Base-by-base conservation (phyloP, 1,140 invertebrate species). In the Drosophila aff. region DNA sequence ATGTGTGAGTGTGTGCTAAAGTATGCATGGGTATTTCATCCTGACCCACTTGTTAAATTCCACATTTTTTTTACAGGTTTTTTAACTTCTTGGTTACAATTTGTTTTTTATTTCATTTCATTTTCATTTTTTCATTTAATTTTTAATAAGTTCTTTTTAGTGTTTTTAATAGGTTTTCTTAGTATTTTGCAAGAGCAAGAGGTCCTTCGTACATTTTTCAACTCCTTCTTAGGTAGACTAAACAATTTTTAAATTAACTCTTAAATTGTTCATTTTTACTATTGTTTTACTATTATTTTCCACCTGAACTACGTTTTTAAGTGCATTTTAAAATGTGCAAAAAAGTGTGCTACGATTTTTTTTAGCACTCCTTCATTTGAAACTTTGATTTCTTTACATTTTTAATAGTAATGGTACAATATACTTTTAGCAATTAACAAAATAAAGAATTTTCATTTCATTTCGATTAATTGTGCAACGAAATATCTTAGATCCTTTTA, bases 41-140 rank as follows among this genome's bases (percentile, higher is more conserved):
- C 46, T 74, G 71, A 73, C 71, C 71, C 71, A 73, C 67, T 73
- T 73, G 68, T 73, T 61, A 61, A 52, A 31, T 50, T 47, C 36
- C 52, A 38, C 23, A 71, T 23, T 36, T 4, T 6, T 15, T 55
- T 31, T 7, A 15, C n/a, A 15, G 33, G 16, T 23, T 36, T 36
- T 50, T 41, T 8, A 6, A 15, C 21, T 36, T 33, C 16, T 23
- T 6, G 36, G 52, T 55, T 36, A 52, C 28, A 33, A 33, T 41
- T 41, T 26, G 11, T 16, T 13, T n/a, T 38, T 41, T 41, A 41
- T n/a, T 26, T 23, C 23, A 23, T 23, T 23, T 23, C 23, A 23
- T 3, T 23, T 3, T 23, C 2, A 23, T 3, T 23, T 23, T 23
- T 21, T 21, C 21, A 21, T 21, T 21, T 10, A 5, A 26, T 13